Evolutionary conservation across 2,888 invertebrate species (phyloP).

Genomic region (Ophioninae sp.): DNA sequence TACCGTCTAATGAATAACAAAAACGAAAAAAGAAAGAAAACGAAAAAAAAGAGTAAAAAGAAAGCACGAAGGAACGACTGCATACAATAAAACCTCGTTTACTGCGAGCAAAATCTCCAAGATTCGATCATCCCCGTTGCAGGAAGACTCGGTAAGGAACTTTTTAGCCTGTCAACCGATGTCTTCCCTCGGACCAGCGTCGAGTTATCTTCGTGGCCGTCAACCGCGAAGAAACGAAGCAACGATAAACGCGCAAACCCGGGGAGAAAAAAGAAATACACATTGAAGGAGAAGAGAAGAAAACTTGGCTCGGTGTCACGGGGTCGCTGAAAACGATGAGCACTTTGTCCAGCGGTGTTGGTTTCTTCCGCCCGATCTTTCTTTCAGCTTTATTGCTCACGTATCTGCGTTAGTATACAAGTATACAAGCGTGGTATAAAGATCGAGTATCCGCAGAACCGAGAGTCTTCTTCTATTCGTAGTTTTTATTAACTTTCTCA

Average conservation of each 20-base stretch:
- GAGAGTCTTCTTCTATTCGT: conserved; percentile 11
- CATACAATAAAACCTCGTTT: conserved; percentile 21
- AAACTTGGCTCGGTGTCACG: conserved; percentile 28
- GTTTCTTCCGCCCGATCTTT: conserved; percentile 37
- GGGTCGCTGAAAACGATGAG: conserved; percentile 31
- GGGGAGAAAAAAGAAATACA: neutral
- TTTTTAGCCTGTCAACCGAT: conserved; percentile 3
- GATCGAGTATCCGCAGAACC: conserved; percentile 23
- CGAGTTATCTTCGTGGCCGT: neutral
- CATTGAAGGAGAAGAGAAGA: conserved; percentile 20
- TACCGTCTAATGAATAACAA: neutral
- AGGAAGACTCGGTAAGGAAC: neutral
- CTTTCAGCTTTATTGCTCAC: neutral
- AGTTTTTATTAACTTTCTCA: conserved; percentile 22
- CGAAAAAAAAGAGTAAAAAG: too few relatives aligned
- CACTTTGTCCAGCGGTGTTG: conserved; percentile 45
- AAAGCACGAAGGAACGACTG: neutral
- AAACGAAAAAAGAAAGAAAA: too few relatives aligned
- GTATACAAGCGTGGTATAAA: conserved; percentile 6
- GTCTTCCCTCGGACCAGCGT: neutral
- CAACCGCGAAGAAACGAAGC: conserved; percentile 12
- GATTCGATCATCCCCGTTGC: neutral
- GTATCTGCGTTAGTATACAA: neutral
- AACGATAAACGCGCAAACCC: conserved; percentile 2
- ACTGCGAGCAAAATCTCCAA: neutral